phyloP scores from a whole-genome alignment of 2,797 vertebrate species.

The Delichon dasypus region DNA sequence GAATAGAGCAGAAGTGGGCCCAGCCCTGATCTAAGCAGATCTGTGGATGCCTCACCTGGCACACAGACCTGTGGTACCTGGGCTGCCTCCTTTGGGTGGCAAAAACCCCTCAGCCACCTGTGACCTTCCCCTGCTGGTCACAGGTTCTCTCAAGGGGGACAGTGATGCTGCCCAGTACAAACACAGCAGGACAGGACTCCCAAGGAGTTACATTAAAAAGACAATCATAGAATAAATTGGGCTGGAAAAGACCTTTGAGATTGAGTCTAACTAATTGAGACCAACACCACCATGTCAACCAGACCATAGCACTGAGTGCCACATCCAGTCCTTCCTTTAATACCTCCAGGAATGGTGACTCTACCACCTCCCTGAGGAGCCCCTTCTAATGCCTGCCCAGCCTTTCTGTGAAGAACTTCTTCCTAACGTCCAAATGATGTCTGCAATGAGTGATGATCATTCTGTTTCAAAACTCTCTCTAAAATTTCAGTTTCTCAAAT shows the following conservation, averaged over 20 bases:
- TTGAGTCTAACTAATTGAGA: background rate
- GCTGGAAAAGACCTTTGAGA: background rate
- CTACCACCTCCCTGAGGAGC: background rate
- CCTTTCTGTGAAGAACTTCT: background rate
- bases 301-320: background rate
- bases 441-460: background rate
- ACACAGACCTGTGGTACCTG: background rate
- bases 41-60: background rate
- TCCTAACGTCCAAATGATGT: background rate
- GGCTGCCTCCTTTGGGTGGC: background rate
- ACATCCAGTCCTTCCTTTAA: background rate
- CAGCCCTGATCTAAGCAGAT: background rate
- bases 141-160: background rate
- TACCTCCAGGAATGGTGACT: fast-evolving
- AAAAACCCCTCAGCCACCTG: background rate
- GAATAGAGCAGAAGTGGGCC: background rate
- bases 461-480: background rate
- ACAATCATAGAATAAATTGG: background rate
- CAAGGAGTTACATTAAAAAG: background rate
- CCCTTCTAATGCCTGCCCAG: background rate
- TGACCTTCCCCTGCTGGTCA: background rate
- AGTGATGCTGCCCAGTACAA: background rate
- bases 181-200: background rate
- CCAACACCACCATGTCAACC: background rate
- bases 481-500: background rate